Base-by-base conservation (phyloP, 1,140 invertebrate species). In the Littorina saxatilis region DNA sequence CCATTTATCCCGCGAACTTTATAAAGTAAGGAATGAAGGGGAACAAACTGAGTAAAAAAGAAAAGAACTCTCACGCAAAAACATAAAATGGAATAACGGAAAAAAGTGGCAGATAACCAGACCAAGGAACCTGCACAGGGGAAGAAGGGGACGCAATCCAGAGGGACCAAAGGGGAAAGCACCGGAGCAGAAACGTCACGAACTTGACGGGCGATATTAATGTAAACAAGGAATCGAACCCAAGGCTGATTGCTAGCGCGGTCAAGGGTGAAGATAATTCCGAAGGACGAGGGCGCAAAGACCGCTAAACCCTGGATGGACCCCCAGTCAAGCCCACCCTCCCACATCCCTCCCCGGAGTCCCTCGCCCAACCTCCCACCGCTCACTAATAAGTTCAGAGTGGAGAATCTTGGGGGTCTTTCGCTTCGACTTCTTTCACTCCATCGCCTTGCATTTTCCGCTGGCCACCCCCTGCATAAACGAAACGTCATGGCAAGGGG, bases 391-490 rank as follows among this genome's bases (percentile, higher is more conserved):
- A 68, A 68, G 63, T 39, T 35, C 32, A 2, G 63, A 68, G 63
- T 68, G 63, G 20, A 32, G 35, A 15, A 68, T 35, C 63, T 32
- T 23, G 3, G 7, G 32, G 63, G 35, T 39, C 63, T 37, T 32
- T 39, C 35, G 37, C 29, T 11, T 29, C 70, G 40, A 73, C 70
- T 50, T 73, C 70, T 73, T 50, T 50, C 40, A 39, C 37, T n/a
- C 70, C 70, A 73, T 73, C 70, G 70, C 70, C 70, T 50, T 73
- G 70, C 70, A 73, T 73, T 73, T 73, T 73, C 70, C 70, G 70
- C 70, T 40, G 40, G 70, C 32, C 70, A 47, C 70, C 3, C 70
- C 4, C 68, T 4, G 37, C 70, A 73, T 73, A 73, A 73, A 73
- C 70, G 70, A 73, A 29, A 47, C 70, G 70, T 73, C 70, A 73